Percentiles rank a stretch among this genome's conserved stretches.
These are phyloP conservation scores for Stegastes partitus DNA, from an alignment of 2,113 vertebrate species.

Conservation along the genomic window DNA sequence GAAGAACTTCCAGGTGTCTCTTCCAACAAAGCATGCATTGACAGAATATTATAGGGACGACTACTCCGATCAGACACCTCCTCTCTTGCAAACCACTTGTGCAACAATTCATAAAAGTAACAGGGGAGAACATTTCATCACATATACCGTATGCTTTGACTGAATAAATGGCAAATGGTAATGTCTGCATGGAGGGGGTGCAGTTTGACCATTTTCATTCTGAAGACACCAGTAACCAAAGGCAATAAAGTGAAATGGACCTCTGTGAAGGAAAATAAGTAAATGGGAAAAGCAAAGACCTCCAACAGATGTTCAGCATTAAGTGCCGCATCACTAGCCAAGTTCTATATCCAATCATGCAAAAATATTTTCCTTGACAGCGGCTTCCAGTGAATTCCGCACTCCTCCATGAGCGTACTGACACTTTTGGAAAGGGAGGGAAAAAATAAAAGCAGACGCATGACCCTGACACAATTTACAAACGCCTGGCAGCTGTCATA, in stretches of 20 bases:
- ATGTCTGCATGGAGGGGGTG: constrained; percentile 6
- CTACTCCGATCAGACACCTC: constrained; percentile 2
- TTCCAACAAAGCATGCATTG: background rate
- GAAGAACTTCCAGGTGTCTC: background rate
- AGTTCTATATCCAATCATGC: constrained; percentile 64
- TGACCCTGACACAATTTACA: constrained; percentile 63
- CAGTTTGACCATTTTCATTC: constrained; percentile 32
- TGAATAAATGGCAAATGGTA: constrained; percentile 32
- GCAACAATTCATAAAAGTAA: constrained; percentile 20
- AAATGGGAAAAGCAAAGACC: constrained; percentile 56
- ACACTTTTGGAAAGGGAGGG: constrained; percentile 34
- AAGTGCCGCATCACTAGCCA: constrained; percentile 54
- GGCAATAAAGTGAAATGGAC: constrained; percentile 47
- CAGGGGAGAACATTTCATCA: constrained; percentile 19
- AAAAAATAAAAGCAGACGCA: constrained; percentile 10
- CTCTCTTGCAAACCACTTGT: background rate
- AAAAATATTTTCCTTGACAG: constrained; percentile 64
- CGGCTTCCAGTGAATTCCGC: constrained; percentile 40
- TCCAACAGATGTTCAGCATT: constrained; percentile 67
- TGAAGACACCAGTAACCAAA: constrained; percentile 48
- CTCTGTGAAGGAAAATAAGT: constrained; percentile 55
- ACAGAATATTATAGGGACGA: background rate
- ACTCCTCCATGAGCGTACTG: constrained; percentile 40
- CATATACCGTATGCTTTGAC: background rate
- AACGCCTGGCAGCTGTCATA: constrained; percentile 65